Percentiles rank a stretch among this genome's conserved stretches.
Conservation (phyloP, 2,797 vertebrate species). For the Gallinago stenura region DNA sequence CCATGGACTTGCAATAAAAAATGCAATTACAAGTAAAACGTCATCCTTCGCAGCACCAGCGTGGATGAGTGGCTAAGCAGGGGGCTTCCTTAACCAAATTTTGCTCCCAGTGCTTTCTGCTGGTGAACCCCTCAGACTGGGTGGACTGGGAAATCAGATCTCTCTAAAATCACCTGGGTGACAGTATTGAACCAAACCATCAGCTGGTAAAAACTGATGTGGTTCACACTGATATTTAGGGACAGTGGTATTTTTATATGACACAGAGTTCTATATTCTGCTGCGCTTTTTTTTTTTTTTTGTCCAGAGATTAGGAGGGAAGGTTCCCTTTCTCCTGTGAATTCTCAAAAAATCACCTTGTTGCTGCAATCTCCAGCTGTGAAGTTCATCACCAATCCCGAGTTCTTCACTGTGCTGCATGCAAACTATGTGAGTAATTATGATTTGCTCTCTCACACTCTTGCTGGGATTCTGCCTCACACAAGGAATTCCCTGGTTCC, state of each 20-base stretch:
- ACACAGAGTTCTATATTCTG: neutral
- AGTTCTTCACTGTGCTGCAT: slow-evolving; percentile 97
- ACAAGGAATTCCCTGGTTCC: neutral
- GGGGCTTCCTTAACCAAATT: neutral
- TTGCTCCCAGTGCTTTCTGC: neutral
- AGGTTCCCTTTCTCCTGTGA: slow-evolving; percentile 88
- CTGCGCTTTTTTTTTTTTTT: neutral
- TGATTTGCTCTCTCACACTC: neutral
- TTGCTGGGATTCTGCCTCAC: neutral
- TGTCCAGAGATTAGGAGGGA: slow-evolving; percentile 86
- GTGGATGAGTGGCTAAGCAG: neutral
- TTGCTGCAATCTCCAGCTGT: slow-evolving; percentile 95
- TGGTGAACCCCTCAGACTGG: neutral
- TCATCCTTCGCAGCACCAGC: neutral
- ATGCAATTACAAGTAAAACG: neutral
- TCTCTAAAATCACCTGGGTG: neutral
- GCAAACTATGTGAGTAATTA: slow-evolving; percentile 91
- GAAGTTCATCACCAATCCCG: slow-evolving; percentile 97
- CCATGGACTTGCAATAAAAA: neutral
- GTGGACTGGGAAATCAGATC: neutral
- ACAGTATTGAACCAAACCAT: neutral
- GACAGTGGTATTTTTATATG: neutral
- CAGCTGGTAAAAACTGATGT: neutral
- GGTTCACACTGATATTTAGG: neutral
- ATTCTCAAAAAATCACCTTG: slow-evolving; percentile 91